These are phyloP conservation scores for Exocentrus adspersus DNA, from an alignment of 2,888 invertebrate genomes.

Conservation along the genomic window DNA sequence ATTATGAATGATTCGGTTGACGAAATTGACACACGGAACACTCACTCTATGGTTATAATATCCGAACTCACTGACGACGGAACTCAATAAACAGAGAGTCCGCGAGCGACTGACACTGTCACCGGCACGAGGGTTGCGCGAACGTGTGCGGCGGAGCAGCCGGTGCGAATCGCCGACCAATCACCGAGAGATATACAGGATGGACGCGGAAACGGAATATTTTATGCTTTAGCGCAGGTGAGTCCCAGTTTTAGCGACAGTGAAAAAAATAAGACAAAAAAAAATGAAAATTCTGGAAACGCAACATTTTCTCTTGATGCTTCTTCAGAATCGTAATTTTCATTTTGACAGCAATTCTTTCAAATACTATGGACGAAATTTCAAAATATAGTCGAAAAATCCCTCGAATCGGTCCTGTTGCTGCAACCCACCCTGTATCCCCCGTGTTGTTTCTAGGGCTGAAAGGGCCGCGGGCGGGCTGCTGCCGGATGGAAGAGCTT, in stretches of 20 bases:
- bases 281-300: no score
- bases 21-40: constrained; percentile 1
- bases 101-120: constrained; percentile 32
- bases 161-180: constrained; percentile 4
- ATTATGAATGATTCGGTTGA: not conserved
- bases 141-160: constrained; percentile 19
- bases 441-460: constrained; percentile 3
- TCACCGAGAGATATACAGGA: not conserved
- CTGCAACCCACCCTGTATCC: not conserved
- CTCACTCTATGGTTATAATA: not conserved
- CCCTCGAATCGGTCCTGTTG: no score
- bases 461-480: constrained; percentile 12
- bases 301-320: no score
- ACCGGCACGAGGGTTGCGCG: constrained; percentile 34
- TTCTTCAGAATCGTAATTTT: no score
- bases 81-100: constrained; percentile 11
- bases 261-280: no score
- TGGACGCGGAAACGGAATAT: constrained; percentile 14
- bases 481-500: constrained; percentile 37
- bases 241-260: no score
- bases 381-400: no score
- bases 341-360: no score
- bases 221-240: no score
- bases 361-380: no score
- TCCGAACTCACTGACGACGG: constrained; percentile 19